These are phyloP conservation scores for Cisticola juncidis DNA, from an alignment of 2,113 vertebrate genomes.

Conservation along the genomic window DNA sequence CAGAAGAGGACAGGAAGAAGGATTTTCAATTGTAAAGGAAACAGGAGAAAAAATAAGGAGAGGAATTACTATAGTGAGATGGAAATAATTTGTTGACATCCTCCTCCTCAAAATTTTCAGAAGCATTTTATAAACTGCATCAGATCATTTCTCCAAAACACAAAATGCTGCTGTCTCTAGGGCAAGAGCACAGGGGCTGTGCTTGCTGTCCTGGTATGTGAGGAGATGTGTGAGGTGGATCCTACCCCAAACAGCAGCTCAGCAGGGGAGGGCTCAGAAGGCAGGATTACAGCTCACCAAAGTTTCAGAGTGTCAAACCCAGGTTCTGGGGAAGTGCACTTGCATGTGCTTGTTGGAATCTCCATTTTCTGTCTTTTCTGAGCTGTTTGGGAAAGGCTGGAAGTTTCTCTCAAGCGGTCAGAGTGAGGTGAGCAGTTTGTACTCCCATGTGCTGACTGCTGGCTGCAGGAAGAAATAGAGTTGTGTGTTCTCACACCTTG, in stretches of 20 bases:
- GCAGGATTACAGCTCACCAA: background rate
- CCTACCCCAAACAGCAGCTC: background rate
- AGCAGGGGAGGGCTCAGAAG: background rate
- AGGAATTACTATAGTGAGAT: background rate
- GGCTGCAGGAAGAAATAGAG: background rate
- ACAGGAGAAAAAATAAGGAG: background rate
- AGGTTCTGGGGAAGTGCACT: background rate
- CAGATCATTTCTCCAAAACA: background rate
- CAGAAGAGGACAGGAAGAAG: background rate
- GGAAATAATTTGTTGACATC: background rate
- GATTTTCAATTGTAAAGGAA: background rate
- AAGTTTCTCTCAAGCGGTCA: background rate
- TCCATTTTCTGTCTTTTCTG: background rate
- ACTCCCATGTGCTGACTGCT: background rate
- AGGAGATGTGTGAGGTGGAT: fast-evolving
- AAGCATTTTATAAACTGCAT: background rate
- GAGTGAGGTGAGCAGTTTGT: background rate
- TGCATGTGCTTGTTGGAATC: background rate
- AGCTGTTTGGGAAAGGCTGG: background rate
- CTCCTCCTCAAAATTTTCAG: background rate
- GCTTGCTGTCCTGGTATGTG: background rate
- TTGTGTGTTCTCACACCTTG: background rate
- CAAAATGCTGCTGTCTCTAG: background rate
- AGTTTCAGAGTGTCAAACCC: background rate
- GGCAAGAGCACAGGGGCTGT: background rate